Base-by-base conservation (phyloP, 2,888 invertebrate species). In the Pristionchus fissidentatus region DNA sequence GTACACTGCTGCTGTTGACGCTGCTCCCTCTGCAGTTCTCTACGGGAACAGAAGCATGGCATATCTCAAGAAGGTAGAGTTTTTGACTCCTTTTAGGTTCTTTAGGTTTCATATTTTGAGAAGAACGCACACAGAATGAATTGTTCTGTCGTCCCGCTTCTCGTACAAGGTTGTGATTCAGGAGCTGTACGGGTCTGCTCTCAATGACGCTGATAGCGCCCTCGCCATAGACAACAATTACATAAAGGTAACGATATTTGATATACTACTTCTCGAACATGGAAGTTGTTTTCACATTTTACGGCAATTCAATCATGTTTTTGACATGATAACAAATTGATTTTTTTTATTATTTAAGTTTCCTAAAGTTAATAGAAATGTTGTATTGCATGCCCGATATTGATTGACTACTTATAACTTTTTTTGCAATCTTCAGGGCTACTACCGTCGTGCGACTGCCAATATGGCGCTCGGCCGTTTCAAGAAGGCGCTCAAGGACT, bases 391-490 rank as follows among this genome's bases (percentile, higher is more conserved):
- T n/a, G n/a, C n/a, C n/a, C n/a, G n/a, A n/a, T n/a, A n/a, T n/a
- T n/a, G n/a, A n/a, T n/a, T n/a, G n/a, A n/a, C n/a, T n/a, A n/a
- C 49, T 49, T 49, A 49, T 49, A 15, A 19, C 10, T 49, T 49
- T 10, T 15, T 19, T 13, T 32, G 19, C n/a, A n/a, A 8, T 55
- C 10, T 55, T 26, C 38, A 87, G 94, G 98, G 97, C 0, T 99
- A 97, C 93, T 99, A 98, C 93, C 95, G 99, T 91, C 94, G 98
- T 92, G 99, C 98, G 0, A 97, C 97, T 1, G 96, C 99, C 49
- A 95, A 97, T 92, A 98, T 99, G 98, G 96, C 98, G 41, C 93
- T 98, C 92, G 98, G 98, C 89, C 97, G 97, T 94, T 98, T 97
- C 93, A 98, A 97, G 94, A 94, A 96, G 93, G 99, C 99, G 15